Evolutionary conservation across 30 jellyfish, hydroid and myxozoan species (phyloP).

Genomic region (Pseudorhiza aurosa): DNA sequence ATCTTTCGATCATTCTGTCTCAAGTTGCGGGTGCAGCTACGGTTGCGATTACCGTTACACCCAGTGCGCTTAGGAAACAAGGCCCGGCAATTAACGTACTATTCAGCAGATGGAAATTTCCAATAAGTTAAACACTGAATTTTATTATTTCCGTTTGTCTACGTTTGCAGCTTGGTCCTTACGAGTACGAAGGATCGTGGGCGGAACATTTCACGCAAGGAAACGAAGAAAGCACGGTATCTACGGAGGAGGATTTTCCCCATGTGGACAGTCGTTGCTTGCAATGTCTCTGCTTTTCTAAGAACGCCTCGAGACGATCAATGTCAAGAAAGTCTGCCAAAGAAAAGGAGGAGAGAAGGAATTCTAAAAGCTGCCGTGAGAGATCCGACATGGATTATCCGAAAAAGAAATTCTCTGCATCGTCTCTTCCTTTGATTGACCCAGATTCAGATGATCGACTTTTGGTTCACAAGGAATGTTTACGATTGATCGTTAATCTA

Average conservation of each 20-base stretch:
- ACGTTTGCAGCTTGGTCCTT: constrained; percentile 47
- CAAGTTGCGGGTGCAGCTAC: no score
- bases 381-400: constrained; percentile 28
- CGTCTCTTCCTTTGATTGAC: constrained; percentile 54
- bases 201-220: constrained; percentile 72
- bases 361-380: constrained; percentile 29
- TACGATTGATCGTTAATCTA: constrained; percentile 80
- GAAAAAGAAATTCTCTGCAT: constrained; percentile 52
- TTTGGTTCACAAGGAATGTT: constrained; percentile 72
- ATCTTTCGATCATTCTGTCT: no score
- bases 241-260: constrained; percentile 40
- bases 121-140: no score
- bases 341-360: constrained; percentile 42
- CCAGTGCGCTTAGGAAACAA: no score
- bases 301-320: constrained; percentile 24
- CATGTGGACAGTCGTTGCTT: constrained; percentile 43
- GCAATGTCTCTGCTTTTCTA: constrained; percentile 34
- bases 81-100: no score
- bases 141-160: no score
- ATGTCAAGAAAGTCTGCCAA: constrained; percentile 41
- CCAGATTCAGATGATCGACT: constrained; percentile 56
- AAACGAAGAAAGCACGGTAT: not conserved
- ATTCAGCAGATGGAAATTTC: no score
- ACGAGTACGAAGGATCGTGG: constrained; percentile 88
- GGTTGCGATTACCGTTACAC: no score